Evolutionary conservation across 2,113 vertebrate genomes (phyloP).

Genomic region (Camelus dromedarius): DNA sequence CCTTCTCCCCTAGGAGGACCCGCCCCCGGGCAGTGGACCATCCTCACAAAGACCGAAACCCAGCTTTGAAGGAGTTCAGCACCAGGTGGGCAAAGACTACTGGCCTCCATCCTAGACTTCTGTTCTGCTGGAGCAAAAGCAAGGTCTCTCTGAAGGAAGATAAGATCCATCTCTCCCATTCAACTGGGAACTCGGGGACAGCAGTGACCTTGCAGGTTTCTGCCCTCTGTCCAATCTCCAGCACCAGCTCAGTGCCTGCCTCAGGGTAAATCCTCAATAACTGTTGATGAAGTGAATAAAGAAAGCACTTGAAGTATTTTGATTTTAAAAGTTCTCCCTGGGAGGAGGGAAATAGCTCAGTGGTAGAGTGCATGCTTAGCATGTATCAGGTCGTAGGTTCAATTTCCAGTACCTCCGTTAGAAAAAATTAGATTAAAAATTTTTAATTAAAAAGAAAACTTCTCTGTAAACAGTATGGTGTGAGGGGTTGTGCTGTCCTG

Average conservation of each 20-base stretch:
- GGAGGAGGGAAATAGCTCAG: too few relatives aligned
- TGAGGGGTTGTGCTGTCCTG: fast-evolving
- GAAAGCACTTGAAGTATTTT: background rate
- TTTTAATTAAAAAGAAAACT: too few relatives aligned
- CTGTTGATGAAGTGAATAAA: background rate
- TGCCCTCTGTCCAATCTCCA: background rate
- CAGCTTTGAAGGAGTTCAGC: background rate
- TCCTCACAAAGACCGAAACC: background rate
- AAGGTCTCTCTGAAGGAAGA: background rate
- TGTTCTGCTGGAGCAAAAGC: background rate
- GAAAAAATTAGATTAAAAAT: too few relatives aligned
- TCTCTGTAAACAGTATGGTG: background rate
- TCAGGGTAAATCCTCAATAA: background rate
- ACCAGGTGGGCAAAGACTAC: background rate
- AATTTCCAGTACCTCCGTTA: too few relatives aligned
- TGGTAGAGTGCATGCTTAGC: too few relatives aligned
- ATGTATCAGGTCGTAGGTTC: too few relatives aligned
- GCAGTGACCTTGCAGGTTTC: background rate
- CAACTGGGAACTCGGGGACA: background rate
- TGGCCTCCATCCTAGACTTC: background rate
- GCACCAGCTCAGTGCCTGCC: background rate
- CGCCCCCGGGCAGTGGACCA: background rate
- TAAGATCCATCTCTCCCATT: background rate
- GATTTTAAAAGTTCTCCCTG: background rate
- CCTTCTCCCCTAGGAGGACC: background rate